These are phyloP conservation scores for Callinectes sapidus DNA, from an alignment of 2,888 invertebrate genomes.

Conservation along the genomic window DNA sequence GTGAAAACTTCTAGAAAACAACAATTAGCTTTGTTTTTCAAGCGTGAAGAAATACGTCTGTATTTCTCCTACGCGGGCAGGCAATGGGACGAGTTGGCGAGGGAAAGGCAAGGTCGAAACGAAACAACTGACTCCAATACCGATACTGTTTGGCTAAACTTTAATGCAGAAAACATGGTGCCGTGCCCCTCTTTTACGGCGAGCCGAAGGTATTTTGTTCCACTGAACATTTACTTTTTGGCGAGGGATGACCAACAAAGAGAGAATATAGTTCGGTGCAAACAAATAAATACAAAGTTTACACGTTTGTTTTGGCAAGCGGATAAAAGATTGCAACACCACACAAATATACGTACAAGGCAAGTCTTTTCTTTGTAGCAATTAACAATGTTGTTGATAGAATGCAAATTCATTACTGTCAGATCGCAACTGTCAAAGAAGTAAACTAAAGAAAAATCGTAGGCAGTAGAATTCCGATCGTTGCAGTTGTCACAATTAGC, in stretches of 20 bases:
- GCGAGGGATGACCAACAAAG: not conserved
- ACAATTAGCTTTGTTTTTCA: not conserved
- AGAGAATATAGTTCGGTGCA: not conserved
- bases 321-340: not conserved
- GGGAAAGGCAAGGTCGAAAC: not conserved
- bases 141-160: slow-evolving; percentile 10
- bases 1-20: not conserved
- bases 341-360: not conserved
- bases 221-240: not conserved
- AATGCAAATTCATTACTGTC: not conserved
- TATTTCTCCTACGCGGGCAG: not conserved
- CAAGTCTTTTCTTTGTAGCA: not conserved
- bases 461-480: too few relatives aligned
- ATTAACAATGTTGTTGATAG: too few relatives aligned
- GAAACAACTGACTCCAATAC: slow-evolving; percentile 6
- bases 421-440: not conserved
- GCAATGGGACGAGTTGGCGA: not conserved
- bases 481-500: too few relatives aligned
- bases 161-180: not conserved
- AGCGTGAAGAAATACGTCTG: not conserved
- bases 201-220: not conserved
- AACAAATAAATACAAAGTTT: not conserved
- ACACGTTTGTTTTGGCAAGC: not conserved
- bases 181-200: not conserved
- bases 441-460: not conserved